Conservation (phyloP, 2,797 vertebrate species). For the Ataeniobius toweri region DNA sequence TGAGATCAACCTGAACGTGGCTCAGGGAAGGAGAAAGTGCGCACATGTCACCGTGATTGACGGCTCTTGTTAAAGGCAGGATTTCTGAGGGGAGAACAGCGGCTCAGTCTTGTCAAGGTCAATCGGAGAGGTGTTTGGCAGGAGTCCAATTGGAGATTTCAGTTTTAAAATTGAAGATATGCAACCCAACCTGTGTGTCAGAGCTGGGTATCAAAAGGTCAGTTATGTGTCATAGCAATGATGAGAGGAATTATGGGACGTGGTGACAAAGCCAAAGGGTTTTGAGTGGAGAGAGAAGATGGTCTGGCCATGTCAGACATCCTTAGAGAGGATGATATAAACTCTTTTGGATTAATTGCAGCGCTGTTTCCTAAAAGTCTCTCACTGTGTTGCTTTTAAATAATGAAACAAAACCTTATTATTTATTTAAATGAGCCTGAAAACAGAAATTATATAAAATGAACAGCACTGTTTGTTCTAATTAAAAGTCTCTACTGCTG, state of each 20-base stretch:
- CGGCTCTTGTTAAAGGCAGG: constrained; percentile 65
- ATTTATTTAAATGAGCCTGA: constrained; percentile 8
- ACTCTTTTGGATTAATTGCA: not conserved
- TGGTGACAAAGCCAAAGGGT: constrained; percentile 42
- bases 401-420: not conserved
- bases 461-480: not conserved
- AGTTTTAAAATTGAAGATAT: constrained; percentile 61
- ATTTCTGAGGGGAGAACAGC: constrained; percentile 62
- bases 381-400: not conserved
- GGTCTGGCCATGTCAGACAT: constrained; percentile 21
- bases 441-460: constrained; percentile 5
- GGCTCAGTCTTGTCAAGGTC: constrained; percentile 70
- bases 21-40: constrained; percentile 29
- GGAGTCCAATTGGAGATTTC: constrained; percentile 65
- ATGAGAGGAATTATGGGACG: constrained; percentile 55
- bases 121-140: constrained; percentile 58
- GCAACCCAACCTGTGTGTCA: constrained; percentile 61
- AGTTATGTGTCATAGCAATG: constrained; percentile 56
- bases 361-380: constrained; percentile 17
- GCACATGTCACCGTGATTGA: constrained; percentile 62
- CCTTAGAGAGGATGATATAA: constrained; percentile 14
- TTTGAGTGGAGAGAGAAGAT: constrained; percentile 22
- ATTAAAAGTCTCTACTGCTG: constrained; percentile 1
- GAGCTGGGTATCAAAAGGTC: constrained; percentile 65
- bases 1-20: constrained; percentile 45